These are phyloP conservation scores for Eupithecia exiguata DNA, from an alignment of 2,888 invertebrate genomes.

Conservation along the genomic window DNA sequence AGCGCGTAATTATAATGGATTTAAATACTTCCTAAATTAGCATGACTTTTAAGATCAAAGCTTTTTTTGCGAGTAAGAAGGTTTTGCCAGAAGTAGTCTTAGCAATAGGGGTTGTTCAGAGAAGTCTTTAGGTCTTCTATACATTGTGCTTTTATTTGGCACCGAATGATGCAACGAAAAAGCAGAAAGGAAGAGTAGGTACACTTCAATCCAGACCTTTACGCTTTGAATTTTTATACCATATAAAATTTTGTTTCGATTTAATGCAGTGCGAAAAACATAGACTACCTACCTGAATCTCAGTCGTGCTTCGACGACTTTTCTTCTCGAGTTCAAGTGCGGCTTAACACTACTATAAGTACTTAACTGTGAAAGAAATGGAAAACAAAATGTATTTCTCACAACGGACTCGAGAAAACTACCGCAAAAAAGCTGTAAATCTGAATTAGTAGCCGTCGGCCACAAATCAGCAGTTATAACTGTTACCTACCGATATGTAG, in stretches of 20 bases:
- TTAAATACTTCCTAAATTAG: conserved; percentile 20
- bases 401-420: conserved; percentile 10
- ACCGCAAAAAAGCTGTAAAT: conserved; percentile 34
- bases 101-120: neutral
- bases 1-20: conserved; percentile 13
- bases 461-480: conserved; percentile 24
- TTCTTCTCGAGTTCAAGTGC: neutral
- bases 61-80: conserved; percentile 1
- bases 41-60: conserved; percentile 20
- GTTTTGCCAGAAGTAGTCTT: neutral
- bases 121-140: neutral
- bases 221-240: neutral
- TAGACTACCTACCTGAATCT: neutral
- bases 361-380: neutral
- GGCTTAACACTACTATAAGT: neutral
- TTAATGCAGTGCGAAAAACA: neutral
- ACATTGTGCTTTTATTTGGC: neutral
- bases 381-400: conserved; percentile 1
- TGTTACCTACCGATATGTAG: conserved; percentile 3
- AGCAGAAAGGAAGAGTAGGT: neutral
- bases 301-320: neutral
- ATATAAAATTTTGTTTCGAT: neutral
- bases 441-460: conserved; percentile 30
- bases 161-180: neutral
- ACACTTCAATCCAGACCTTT: neutral